Evolutionary conservation across 2,888 invertebrate species (phyloP).

Genomic region (Drosophila algonquin): DNA sequence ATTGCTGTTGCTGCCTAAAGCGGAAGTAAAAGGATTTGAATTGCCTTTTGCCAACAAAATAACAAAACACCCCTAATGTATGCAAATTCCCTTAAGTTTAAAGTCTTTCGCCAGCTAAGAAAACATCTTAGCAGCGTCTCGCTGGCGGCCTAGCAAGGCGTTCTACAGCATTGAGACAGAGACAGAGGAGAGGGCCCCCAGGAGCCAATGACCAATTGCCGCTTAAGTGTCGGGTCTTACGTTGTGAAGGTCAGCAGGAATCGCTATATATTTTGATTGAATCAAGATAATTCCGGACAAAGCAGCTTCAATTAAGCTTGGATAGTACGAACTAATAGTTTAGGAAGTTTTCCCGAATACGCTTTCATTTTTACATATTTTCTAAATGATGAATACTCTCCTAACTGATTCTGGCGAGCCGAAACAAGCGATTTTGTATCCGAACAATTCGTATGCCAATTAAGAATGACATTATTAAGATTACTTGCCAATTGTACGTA

Average conservation of each 20-base stretch:
- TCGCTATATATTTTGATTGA: neutral
- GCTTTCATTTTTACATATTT: too few species aligned
- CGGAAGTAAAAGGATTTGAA: conserved; percentile 78
- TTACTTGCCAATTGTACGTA: too few species aligned
- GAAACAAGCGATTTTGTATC: too few species aligned
- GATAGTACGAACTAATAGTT: neutral
- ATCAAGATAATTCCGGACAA: neutral
- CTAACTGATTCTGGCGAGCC: too few species aligned
- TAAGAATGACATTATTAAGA: too few species aligned
- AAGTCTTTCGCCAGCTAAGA: conserved; percentile 58
- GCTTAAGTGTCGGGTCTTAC: neutral
- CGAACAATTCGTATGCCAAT: too few species aligned
- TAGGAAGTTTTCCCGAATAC: too few species aligned
- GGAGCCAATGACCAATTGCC: too few species aligned
- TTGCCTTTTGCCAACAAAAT: conserved; percentile 56
- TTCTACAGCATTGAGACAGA: conserved; percentile 9
- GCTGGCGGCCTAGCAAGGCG: conserved; percentile 30
- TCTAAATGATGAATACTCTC: too few species aligned
- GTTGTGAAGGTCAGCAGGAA: neutral
- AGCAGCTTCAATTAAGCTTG: too few species aligned
- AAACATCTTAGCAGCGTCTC: conserved; percentile 51
- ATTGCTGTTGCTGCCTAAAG: conserved; percentile 49
- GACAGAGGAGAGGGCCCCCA: too few species aligned
- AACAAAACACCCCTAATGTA: conserved; percentile 55
- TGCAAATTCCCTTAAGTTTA: conserved; percentile 69